Base-by-base conservation (phyloP, 2,113 vertebrate genomes). In the Solea solea region DNA sequence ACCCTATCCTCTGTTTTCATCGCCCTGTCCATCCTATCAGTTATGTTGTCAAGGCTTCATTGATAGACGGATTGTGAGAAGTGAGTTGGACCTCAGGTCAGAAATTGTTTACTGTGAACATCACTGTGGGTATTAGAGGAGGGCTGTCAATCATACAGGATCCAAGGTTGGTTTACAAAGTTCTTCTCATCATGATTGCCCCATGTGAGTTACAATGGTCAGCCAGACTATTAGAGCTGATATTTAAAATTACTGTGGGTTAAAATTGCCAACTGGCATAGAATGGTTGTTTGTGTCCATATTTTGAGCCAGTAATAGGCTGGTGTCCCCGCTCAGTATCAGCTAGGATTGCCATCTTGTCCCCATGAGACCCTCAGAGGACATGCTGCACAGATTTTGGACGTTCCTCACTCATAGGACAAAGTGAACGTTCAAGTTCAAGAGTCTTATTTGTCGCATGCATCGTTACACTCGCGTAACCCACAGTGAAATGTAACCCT, bases 21-120 rank as follows among this genome's bases (percentile, higher is more conserved):
- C 50, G 50, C 55, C 16, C 39, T 56, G 6, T 76, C 46, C 34
- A 52, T 69, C 21, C 52, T 25, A 66, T 44, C 61, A 62, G 39
- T 51, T 15, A 56, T 55, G 64, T 81, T 62, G 58, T 70, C 45
- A 44, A 59, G 58, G 50, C 61, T 21, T 46, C 62, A 10, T 40
- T 72, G 27, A 64, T 44, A 10, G 53, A 67, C 52, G 40, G 49
- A 60, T 41, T 13, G 25, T 59, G n/a, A 39, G n/a, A 41, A 44
- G 54, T 65, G 25, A 69, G 25, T 46, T 25, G 8, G 58, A 68
- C 28, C 45, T 67, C 14, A 52, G 69, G 41, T 76, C 54, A 64
- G 4, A 14, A 52, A 72, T 41, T 64, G 61, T 68, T 80, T 62
- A 69, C 60, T 28, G 0, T 14, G 21, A 53, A 41, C 62, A 41